A percentile compares a stretch with the other conserved stretches of the same genome.
phyloP scores from a whole-genome alignment of 2,797 vertebrate genomes.

The Loris lydekkerianus region DNA sequence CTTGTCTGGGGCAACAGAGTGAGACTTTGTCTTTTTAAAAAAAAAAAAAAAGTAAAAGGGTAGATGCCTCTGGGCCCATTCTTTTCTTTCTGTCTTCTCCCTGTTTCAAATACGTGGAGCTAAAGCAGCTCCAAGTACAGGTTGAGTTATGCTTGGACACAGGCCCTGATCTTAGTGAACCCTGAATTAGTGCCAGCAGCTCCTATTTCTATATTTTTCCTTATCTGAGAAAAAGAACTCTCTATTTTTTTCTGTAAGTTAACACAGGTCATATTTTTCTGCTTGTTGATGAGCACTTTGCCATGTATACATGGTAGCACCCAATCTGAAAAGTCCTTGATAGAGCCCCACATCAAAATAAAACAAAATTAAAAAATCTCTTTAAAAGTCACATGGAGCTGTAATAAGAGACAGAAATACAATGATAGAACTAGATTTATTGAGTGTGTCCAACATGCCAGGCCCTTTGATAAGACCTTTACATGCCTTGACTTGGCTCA shows the following conservation, averaged over 20 bases:
- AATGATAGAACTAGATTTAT: background rate
- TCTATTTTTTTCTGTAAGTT: background rate
- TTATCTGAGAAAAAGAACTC: background rate
- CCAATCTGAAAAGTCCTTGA: background rate
- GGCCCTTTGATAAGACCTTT: background rate
- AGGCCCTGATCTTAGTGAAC: background rate
- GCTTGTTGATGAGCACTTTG: background rate
- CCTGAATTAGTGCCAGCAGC: background rate
- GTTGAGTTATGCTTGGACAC: background rate
- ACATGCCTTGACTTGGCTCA: background rate
- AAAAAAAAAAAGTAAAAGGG: background rate
- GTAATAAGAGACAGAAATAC: background rate
- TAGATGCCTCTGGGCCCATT: background rate
- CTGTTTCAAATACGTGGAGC: background rate
- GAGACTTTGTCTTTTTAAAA: no score
- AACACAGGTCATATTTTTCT: background rate
- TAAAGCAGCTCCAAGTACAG: background rate
- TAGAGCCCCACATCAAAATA: background rate
- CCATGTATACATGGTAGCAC: background rate
- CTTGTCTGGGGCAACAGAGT: no score
- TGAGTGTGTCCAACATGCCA: background rate
- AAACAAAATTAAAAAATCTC: conserved; percentile 4
- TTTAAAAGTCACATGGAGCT: background rate
- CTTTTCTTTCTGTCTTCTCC: background rate
- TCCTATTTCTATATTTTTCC: background rate